Conservation (phyloP, 2,113 vertebrate species). For the Gavia stellata region DNA sequence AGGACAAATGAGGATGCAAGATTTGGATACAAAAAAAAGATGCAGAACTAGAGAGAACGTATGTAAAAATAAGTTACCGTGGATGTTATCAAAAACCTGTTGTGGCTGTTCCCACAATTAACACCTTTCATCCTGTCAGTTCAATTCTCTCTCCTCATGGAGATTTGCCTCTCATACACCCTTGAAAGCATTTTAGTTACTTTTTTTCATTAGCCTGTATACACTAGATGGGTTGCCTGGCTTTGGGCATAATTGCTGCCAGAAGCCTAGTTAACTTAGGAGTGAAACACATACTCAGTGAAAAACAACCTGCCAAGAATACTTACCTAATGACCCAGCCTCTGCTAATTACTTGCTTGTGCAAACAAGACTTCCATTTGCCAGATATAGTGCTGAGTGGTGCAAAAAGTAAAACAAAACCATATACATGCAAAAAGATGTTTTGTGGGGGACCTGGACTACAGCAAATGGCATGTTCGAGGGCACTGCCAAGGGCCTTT, state of each 20-base stretch:
- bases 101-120: background rate
- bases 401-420: background rate
- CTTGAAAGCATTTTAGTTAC: background rate
- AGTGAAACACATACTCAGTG: background rate
- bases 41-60: background rate
- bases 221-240: background rate
- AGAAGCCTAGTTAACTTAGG: background rate
- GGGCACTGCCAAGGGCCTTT: background rate
- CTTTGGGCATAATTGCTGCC: background rate
- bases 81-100: background rate
- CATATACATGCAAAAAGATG: fast-evolving
- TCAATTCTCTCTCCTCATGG: background rate
- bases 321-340: conserved; percentile 2
- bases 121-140: background rate
- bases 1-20: background rate
- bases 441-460: background rate
- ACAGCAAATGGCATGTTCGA: background rate
- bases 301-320: background rate
- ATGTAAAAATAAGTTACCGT: background rate
- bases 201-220: background rate
- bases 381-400: background rate
- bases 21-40: background rate
- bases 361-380: background rate
- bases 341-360: background rate
- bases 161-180: background rate